Evolutionary conservation across 2,113 vertebrate species (phyloP), one percentile per base, ranked within the genome.

Genomic region (Cebidichthys violaceus): DNA sequence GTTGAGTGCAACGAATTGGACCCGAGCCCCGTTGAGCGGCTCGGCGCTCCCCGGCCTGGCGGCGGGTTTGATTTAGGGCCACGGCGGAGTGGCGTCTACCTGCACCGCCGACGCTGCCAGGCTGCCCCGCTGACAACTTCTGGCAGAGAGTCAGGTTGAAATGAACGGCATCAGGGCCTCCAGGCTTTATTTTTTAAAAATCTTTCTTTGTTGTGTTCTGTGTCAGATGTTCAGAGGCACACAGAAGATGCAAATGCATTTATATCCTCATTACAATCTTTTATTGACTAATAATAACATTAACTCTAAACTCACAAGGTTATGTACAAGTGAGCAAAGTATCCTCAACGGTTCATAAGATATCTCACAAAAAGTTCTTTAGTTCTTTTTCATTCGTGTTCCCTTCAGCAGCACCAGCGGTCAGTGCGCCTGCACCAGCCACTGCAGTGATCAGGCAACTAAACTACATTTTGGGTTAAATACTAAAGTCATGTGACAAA

Each of bases 41-140:
- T 24, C 35, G 0, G 45, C 29, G 60, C 67, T 18, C 7, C 4
- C 13, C 9, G 27, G 14, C 22, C 61, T 43, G 79, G 59, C 54
- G 45, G 5, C 68, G 0, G 8, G 27, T 75, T 68, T 81, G 69
- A 83, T 71, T 62, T 29, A 57, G 31, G 14, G 55, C 39, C 52
- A 4, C 3, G 18, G 65, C 13, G n/a, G 61, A 67, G 75, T 4
- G 43, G 15, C 39, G 4, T 50, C 41, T 70, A 68, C 84, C 65
- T 35, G 50, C 3, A 0, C 24, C 47, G 22, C 15, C 17, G 1
- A 1, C 1, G 1, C 45, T 57, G 29, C 65, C 59, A 52, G 17
- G 29, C 43, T 0, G 37, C n/a, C 6, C 47, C 11, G 41, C 18
- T 50, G 14, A 24, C 45, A n/a, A 27, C 31, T n/a, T 60, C 62